Conservation (phyloP, 2,888 invertebrate genomes). For the Phrixothrix hirtus region DNA sequence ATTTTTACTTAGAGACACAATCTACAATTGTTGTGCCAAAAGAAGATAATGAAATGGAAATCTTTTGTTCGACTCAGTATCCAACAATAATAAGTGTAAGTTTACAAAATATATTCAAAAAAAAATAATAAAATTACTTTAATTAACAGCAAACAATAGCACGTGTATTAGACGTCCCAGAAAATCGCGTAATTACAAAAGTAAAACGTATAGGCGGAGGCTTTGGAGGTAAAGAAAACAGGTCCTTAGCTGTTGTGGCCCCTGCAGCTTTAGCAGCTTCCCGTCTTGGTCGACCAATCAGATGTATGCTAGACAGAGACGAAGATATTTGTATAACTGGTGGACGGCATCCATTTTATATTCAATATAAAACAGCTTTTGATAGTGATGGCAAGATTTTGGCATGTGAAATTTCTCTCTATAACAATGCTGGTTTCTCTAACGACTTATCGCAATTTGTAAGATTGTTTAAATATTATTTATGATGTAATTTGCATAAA, state of each 20-base stretch:
- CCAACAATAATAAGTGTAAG: slow-evolving; percentile 72
- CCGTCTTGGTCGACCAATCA: slow-evolving; percentile 75
- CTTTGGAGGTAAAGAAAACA: slow-evolving; percentile 93
- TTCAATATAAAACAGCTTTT: slow-evolving; percentile 83
- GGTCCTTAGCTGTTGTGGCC: slow-evolving; percentile 67
- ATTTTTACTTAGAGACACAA: too few species aligned
- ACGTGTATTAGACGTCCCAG: slow-evolving; percentile 71
- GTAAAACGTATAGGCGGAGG: slow-evolving; percentile 92
- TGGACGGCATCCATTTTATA: slow-evolving; percentile 85
- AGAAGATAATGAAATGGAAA: slow-evolving; percentile 83
- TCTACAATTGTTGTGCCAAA: too few species aligned
- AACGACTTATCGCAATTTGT: slow-evolving; percentile 9
- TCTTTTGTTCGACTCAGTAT: slow-evolving; percentile 84
- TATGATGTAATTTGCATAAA: too few species aligned
- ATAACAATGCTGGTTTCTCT: slow-evolving; percentile 45
- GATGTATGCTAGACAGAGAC: slow-evolving; percentile 88
- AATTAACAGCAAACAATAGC: slow-evolving; percentile 65
- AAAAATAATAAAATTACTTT: not conserved
- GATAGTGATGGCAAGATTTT: slow-evolving; percentile 74
- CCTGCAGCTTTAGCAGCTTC: slow-evolving; percentile 82
- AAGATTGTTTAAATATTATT: too few species aligned
- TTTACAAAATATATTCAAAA: too few species aligned
- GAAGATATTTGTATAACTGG: slow-evolving; percentile 93
- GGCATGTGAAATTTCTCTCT: slow-evolving; percentile 73
- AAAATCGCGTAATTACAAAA: slow-evolving; percentile 73